Evolutionary conservation across 2,113 vertebrate genomes (phyloP).

Genomic region (rat (Rattus norvegicus)): DNA sequence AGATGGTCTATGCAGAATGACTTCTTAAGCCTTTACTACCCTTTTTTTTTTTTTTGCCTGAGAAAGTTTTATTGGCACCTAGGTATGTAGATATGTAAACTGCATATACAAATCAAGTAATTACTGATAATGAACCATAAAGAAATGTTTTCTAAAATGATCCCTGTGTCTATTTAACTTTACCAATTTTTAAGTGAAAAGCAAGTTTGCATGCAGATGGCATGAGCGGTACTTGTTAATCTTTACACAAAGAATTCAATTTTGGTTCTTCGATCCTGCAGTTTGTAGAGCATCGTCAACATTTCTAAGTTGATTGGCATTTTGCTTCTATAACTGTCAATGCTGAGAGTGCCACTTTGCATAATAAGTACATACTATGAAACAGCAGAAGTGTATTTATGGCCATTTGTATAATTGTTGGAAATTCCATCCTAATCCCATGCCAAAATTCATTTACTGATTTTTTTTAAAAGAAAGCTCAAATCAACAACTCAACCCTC

Average conservation of each 20-base stretch:
- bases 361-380: background rate
- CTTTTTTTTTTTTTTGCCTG: background rate
- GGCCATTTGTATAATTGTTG: background rate
- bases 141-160: background rate
- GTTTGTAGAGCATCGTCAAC: background rate
- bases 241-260: background rate
- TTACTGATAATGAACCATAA: background rate
- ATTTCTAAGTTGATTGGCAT: background rate
- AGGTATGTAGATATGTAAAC: background rate
- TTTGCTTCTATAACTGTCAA: background rate
- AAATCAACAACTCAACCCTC: background rate
- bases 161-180: background rate
- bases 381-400: background rate
- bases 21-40: background rate
- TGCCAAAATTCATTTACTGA: background rate
- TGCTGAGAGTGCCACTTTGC: background rate
- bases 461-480: slow-evolving; percentile 17
- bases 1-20: background rate
- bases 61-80: background rate
- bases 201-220: background rate
- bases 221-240: background rate
- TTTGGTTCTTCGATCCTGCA: background rate
- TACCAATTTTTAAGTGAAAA: background rate
- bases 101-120: background rate
- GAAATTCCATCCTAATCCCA: background rate